These are phyloP conservation scores for Kryphioiulus occultus DNA, from an alignment of 2,888 invertebrate genomes.

Conservation along the genomic window DNA sequence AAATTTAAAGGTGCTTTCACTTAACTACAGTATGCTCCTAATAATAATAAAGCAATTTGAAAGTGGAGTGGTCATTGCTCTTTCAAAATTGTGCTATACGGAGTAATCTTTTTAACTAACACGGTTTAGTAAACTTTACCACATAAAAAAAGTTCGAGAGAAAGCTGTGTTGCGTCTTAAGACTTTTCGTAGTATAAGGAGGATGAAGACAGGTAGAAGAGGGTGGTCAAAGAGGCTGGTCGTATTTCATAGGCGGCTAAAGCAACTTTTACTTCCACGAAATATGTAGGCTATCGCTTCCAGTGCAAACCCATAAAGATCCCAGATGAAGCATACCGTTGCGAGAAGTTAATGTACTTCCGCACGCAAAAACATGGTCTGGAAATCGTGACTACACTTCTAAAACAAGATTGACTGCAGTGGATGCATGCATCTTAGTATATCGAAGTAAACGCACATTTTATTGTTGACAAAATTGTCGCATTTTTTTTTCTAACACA, in stretches of 20 bases:
- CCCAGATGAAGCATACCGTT: constrained; percentile 6
- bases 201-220: constrained; percentile 5
- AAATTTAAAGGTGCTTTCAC: constrained; percentile 22
- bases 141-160: not conserved
- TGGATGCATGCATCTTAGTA: not conserved
- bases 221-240: constrained; percentile 8
- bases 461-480: not conserved
- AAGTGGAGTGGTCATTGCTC: constrained; percentile 23
- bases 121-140: not conserved
- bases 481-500: not conserved
- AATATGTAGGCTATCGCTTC: not conserved
- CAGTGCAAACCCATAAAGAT: constrained; percentile 14
- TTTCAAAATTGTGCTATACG: constrained; percentile 23
- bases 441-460: not conserved
- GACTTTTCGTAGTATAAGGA: not conserved
- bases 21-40: not conserved
- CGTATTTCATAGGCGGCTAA: not conserved
- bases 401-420: not conserved
- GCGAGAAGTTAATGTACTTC: not conserved
- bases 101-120: not conserved
- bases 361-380: constrained; percentile 5
- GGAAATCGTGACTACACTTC: not conserved
- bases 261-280: constrained; percentile 23
- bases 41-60: not conserved
- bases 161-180: not conserved